Conservation (phyloP, 2,113 vertebrate species). For the Mormoops blainvillei region DNA sequence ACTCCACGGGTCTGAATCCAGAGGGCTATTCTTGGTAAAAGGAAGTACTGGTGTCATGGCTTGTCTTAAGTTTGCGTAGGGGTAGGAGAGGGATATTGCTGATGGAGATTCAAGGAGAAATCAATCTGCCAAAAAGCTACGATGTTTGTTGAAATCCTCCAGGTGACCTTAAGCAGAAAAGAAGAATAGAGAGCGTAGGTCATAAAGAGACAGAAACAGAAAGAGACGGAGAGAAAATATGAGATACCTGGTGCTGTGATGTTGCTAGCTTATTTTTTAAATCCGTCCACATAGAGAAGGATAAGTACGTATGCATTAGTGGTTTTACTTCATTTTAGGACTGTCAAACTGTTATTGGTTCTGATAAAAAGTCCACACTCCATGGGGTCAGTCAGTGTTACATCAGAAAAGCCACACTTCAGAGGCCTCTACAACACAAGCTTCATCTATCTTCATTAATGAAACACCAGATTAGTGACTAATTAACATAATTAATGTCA, state of each 20-base stretch:
- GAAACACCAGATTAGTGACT: background rate
- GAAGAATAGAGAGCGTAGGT: background rate
- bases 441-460: background rate
- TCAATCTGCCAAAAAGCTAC: background rate
- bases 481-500: constrained; percentile 30
- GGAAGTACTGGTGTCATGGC: background rate
- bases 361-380: background rate
- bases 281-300: background rate
- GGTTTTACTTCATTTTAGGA: background rate
- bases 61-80: background rate
- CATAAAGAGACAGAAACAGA: background rate
- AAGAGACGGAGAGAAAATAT: background rate
- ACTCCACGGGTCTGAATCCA: background rate
- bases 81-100: background rate
- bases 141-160: background rate
- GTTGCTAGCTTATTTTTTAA: background rate
- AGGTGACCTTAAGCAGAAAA: background rate
- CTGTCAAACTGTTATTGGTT: background rate
- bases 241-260: background rate
- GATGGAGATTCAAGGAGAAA: background rate
- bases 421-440: background rate
- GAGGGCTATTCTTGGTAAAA: background rate
- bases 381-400: background rate
- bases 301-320: background rate
- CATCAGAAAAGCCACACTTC: background rate